Conservation (phyloP, 2,113 vertebrate species). For the Nansenia antarctica region DNA sequence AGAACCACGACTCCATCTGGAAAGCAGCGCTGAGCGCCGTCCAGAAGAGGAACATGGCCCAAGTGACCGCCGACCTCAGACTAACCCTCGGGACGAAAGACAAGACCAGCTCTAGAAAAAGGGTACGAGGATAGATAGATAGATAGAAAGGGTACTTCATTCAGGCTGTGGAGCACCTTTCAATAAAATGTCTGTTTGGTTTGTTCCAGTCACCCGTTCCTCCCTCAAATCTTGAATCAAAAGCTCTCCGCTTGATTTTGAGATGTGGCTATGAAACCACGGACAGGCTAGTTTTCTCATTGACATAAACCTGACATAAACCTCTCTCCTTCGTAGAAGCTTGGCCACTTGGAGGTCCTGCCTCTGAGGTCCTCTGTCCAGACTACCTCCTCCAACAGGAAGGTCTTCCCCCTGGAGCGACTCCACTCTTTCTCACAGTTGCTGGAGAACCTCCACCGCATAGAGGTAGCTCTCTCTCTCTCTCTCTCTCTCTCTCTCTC, state of each 20-base stretch:
- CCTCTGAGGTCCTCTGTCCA: slow-evolving; percentile 40
- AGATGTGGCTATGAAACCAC: neutral
- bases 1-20: slow-evolving; percentile 81
- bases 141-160: neutral
- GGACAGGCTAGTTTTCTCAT: no score
- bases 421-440: slow-evolving; percentile 84
- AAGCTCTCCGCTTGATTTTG: neutral
- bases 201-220: no score
- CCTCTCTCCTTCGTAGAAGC: slow-evolving; percentile 82
- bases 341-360: slow-evolving; percentile 71
- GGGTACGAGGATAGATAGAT: no score
- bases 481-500: neutral
- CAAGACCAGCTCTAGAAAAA: slow-evolving; percentile 58
- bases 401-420: slow-evolving; percentile 79
- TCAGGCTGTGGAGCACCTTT: no score
- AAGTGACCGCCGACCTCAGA: slow-evolving; percentile 30
- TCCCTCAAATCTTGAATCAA: neutral
- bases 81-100: slow-evolving; percentile 35
- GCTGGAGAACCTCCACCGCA: slow-evolving; percentile 81
- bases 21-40: slow-evolving; percentile 74
- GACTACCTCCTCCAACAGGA: slow-evolving; percentile 44
- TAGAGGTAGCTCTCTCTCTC: slow-evolving; percentile 79
- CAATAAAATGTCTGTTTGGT: no score
- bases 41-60: slow-evolving; percentile 68
- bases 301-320: no score